Evolutionary conservation across 1,140 invertebrate genomes (phyloP), one percentile per base, ranked within the genome.

Genomic region (Dinothrombium tinctorium): DNA sequence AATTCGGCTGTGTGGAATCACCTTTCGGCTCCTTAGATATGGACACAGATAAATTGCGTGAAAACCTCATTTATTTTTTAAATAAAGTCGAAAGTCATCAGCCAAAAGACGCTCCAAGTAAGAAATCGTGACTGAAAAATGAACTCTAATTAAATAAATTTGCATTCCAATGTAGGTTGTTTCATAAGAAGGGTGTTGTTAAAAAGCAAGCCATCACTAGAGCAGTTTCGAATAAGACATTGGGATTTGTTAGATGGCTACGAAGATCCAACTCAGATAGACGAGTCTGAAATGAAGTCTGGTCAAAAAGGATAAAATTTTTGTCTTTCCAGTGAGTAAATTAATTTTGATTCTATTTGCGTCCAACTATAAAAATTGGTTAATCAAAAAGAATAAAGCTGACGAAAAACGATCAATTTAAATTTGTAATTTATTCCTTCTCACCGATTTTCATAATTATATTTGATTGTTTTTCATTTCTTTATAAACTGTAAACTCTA

Each of bases 1-100:
- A 73, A 54, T 81, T 70, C 60, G 77, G 72, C 2, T 54, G 56
- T 24, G 64, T 76, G 29, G 60, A 69, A 39, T 57, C 71, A 9
- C 54, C 62, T 15, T 60, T 81, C 51, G 78, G 78, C 48, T 50
- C 76, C 72, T 52, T 81, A 21, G 56, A 71, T 49, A 81, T 81
- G 76, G 65, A 72, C 7, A 48, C 50, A 1, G 58, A 68, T 43
- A 59, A 73, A 28, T 59, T 82, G 33, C 71, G 73, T 52, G 71
- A 71, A 47, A 83, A 83, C 54, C 66, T 80, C 9, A 17, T 41
- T 22, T 3, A 23, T 40, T 14, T 47, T 20, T 46, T 50, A 19
- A 41, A 31, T 4, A 24, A 15, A 9, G 23, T 50, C 8, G 43
- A 50, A 9, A 35, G 19, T 21, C 12, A 33, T 29, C 12, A 25